Percentiles rank a stretch among this genome's conserved stretches.
These are phyloP conservation scores for Hyposmocoma kahamanoa DNA, from an alignment of 1,140 invertebrate genomes.

Conservation along the genomic window DNA sequence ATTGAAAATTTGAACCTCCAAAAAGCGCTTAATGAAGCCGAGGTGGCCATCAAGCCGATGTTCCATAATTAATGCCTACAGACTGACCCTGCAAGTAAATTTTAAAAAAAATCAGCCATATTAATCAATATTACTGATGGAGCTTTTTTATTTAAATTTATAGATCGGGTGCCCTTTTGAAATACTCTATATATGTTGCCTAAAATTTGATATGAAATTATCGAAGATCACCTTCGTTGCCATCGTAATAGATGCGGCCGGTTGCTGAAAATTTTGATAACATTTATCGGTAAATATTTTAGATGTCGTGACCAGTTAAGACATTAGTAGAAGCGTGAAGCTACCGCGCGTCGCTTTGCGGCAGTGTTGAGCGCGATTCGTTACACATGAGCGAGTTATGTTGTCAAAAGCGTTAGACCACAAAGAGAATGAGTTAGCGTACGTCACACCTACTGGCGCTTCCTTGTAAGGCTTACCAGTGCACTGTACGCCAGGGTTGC, in stretches of 20 bases:
- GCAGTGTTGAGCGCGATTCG: conserved; percentile 41
- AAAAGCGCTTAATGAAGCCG: too few species aligned
- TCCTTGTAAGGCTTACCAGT: conserved; percentile 87
- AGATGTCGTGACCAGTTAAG: conserved; percentile 27
- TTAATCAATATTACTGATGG: too few species aligned
- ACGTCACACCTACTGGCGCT: conserved; percentile 75
- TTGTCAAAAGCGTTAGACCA: conserved; percentile 56
- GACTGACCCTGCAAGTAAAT: too few species aligned
- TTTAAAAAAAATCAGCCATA: too few species aligned
- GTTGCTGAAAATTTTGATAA: conserved; percentile 38
- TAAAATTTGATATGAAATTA: too few species aligned
- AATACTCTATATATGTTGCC: too few species aligned
- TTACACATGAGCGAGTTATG: conserved; percentile 32
- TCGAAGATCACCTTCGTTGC: conserved; percentile 4
- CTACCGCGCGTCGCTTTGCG: conserved; percentile 46
- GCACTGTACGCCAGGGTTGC: conserved; percentile 79
- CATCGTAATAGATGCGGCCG: conserved; percentile 12
- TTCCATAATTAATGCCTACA: too few species aligned
- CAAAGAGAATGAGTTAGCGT: conserved; percentile 31
- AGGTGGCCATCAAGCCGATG: too few species aligned
- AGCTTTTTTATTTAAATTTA: too few species aligned
- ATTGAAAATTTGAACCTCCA: too few species aligned
- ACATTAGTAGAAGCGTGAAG: conserved; percentile 66
- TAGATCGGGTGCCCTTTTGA: too few species aligned
- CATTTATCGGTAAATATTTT: conserved; percentile 22